Percentiles rank a stretch among this genome's conserved stretches.
Conservation (phyloP, 2,113 vertebrate species). For the Delphinus delphis region DNA sequence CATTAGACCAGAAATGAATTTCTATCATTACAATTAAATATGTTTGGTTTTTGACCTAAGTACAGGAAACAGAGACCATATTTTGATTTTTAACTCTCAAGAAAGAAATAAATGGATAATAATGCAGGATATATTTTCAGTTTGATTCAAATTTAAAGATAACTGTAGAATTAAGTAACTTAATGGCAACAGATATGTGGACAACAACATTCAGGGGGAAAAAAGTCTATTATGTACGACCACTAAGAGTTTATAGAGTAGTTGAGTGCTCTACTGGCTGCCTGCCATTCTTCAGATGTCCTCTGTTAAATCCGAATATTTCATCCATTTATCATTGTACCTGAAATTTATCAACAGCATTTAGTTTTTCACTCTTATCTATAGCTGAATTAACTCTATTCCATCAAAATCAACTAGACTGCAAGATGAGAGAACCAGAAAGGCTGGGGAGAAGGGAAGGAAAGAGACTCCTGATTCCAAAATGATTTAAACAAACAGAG, state of each 20-base stretch:
- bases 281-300: background rate
- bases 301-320: constrained; percentile 14
- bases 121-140: constrained; percentile 13
- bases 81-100: constrained; percentile 26
- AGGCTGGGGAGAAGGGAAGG: background rate
- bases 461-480: background rate
- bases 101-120: background rate
- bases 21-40: constrained; percentile 20
- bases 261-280: constrained; percentile 24
- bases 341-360: background rate
- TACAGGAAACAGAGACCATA: background rate
- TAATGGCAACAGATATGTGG: background rate
- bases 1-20: constrained; percentile 28
- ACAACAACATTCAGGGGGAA: background rate
- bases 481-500: background rate
- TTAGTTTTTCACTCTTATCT: background rate
- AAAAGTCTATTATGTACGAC: background rate
- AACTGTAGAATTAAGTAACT: constrained; percentile 33
- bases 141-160: constrained; percentile 26
- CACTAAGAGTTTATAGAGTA: background rate
- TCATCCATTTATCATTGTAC: constrained; percentile 27
- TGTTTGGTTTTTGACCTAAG: constrained; percentile 21
- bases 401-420: background rate
- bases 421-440: background rate
- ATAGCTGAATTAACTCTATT: background rate